Evolutionary conservation across 2,113 vertebrate species (phyloP).

Genomic region (Macaca nemestrina): DNA sequence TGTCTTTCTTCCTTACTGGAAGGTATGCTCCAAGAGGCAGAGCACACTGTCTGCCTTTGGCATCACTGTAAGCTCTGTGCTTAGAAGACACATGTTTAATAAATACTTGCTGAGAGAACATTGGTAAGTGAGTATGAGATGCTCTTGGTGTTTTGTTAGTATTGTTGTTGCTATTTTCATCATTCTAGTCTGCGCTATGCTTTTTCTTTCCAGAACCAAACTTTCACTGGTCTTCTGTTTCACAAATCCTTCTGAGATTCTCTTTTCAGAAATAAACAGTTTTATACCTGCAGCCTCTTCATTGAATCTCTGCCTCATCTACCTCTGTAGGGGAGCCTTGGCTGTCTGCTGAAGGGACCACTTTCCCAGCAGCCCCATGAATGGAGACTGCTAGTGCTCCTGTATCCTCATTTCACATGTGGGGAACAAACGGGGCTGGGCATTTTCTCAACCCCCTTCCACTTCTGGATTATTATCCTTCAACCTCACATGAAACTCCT

Average conservation of each 20-base stretch:
- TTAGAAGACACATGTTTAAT: background rate
- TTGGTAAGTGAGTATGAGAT: background rate
- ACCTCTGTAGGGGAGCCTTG: background rate
- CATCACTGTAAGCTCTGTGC: background rate
- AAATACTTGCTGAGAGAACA: background rate
- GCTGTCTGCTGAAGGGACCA: background rate
- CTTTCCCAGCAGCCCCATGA: background rate
- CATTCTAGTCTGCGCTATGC: background rate
- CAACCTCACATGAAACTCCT: background rate
- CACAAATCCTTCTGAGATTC: background rate
- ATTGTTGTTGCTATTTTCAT: background rate
- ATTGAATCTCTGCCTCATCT: background rate
- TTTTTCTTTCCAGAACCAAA: background rate
- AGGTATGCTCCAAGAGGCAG: background rate
- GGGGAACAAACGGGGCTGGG: no score
- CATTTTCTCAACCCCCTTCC: no score
- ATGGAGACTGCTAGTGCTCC: background rate
- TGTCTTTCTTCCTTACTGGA: background rate
- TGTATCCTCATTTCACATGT: no score
- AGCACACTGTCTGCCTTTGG: background rate
- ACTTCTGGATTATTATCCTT: no score
- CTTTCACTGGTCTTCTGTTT: background rate
- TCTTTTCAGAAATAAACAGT: background rate
- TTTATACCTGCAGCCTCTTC: background rate
- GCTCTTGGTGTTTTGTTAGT: background rate